Percentiles rank a stretch among this genome's conserved stretches.
phyloP scores from a whole-genome alignment of 2,113 vertebrate species.

The Malurus melanocephalus region DNA sequence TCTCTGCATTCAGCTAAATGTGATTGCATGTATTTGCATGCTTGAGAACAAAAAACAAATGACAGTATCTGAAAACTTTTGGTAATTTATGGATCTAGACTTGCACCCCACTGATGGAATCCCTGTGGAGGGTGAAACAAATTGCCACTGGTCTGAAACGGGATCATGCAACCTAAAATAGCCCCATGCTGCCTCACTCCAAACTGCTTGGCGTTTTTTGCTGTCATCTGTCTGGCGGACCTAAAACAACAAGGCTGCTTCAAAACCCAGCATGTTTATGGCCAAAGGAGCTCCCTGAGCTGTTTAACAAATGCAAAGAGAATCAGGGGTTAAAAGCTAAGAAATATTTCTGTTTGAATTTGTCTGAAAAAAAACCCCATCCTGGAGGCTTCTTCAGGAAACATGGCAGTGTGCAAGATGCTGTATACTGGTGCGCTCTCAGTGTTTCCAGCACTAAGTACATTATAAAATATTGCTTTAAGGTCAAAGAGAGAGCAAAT shows the following conservation, averaged over 20 bases:
- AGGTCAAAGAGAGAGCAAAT: not conserved
- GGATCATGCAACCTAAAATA: not conserved
- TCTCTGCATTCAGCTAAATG: not conserved
- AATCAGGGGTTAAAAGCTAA: not conserved
- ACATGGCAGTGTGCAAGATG: fast-evolving
- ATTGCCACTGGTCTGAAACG: not conserved
- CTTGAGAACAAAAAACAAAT: not conserved
- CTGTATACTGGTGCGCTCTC: fast-evolving
- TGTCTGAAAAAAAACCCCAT: not conserved
- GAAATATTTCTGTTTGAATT: not conserved
- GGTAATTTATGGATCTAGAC: not conserved
- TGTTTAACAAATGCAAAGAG: not conserved
- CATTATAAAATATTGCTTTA: not conserved
- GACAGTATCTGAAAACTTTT: not conserved
- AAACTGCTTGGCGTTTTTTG: not conserved
- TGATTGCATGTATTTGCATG: not conserved
- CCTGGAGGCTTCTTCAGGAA: not conserved
- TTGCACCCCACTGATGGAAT: not conserved
- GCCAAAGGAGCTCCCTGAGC: not conserved
- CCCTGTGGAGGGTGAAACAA: not conserved
- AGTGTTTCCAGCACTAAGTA: not conserved
- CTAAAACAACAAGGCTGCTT: not conserved
- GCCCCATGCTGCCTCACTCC: not conserved
- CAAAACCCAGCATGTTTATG: not conserved
- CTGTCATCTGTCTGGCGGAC: not conserved